Evolutionary conservation across 2,888 invertebrate genomes (phyloP).

Genomic region (Leptothorax acervorum): DNA sequence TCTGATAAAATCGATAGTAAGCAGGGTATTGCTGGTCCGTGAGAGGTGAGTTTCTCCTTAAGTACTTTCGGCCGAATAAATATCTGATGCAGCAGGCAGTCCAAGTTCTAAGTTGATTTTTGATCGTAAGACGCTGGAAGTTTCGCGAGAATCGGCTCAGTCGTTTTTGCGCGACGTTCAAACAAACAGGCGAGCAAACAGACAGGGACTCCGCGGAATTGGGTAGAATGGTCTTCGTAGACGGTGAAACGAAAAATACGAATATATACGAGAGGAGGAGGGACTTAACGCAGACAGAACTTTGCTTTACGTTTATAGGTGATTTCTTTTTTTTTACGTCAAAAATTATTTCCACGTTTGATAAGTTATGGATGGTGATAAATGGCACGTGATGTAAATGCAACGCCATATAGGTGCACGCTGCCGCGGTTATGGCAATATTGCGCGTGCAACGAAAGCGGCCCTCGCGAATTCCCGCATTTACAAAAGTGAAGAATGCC

Average conservation of each 20-base stretch:
- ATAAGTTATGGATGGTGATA: conserved; percentile 17
- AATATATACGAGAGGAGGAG: not conserved
- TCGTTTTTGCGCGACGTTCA: conserved; percentile 26
- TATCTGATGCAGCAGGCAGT: conserved; percentile 4
- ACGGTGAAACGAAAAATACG: conserved; percentile 16
- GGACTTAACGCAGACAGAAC: not conserved
- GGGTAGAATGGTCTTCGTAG: not conserved
- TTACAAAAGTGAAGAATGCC: conserved; percentile 55
- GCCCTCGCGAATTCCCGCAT: conserved; percentile 43
- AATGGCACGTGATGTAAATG: conserved; percentile 9
- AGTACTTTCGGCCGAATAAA: conserved; percentile 9
- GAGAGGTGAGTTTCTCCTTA: not conserved
- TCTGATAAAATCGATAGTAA: not conserved
- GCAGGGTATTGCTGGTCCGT: not conserved
- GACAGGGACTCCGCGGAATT: conserved; percentile 13
- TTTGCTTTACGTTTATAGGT: not conserved
- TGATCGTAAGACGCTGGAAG: conserved; percentile 25
- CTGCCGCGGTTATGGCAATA: conserved; percentile 20
- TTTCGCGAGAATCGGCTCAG: conserved; percentile 23
- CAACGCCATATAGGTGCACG: not conserved
- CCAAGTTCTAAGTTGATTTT: conserved; percentile 30
- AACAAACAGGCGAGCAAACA: conserved; percentile 32
- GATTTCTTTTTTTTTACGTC: not conserved
- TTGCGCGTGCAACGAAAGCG: conserved; percentile 23
- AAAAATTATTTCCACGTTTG: conserved; percentile 27